A percentile compares a stretch with the other conserved stretches of the same genome.
phyloP scores from a whole-genome alignment of 2,113 vertebrate species.

The Phylloscopus trochilus region DNA sequence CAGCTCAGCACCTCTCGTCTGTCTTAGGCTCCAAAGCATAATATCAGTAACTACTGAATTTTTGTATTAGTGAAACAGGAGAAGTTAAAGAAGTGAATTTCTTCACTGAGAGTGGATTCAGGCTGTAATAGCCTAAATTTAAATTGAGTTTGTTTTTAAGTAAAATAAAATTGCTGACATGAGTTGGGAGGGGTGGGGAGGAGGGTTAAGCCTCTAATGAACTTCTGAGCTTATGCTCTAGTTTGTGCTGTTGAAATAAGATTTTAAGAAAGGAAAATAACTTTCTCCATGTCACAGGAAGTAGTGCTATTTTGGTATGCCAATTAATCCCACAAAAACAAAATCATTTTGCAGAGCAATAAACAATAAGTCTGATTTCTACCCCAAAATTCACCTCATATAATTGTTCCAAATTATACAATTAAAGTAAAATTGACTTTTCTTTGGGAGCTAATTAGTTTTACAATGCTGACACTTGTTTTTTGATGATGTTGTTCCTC shows the following conservation, averaged over 20 bases:
- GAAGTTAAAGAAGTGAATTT: not conserved
- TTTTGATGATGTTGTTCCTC: not conserved
- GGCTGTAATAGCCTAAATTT: not conserved
- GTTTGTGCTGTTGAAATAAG: not conserved
- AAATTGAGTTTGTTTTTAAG: not conserved
- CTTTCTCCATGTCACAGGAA: not conserved
- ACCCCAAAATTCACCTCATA: not conserved
- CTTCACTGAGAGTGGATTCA: not conserved
- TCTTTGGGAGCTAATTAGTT: not conserved
- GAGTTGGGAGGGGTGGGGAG: not conserved
- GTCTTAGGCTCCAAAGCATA: not conserved
- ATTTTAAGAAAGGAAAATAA: not conserved
- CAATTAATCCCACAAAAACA: not conserved
- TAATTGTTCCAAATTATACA: not conserved
- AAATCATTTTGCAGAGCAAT: not conserved
- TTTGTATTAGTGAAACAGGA: not conserved
- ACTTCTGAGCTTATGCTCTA: not conserved
- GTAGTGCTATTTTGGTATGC: not conserved
- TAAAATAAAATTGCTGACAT: not conserved
- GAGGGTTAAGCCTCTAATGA: not conserved
- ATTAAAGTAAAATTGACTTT: not conserved
- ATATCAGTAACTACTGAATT: not conserved
- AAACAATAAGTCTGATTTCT: not conserved
- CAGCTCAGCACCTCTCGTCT: rapidly evolving
- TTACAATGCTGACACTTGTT: not conserved